Evolutionary conservation across 2,113 vertebrate species (phyloP), one percentile per base, ranked within the genome.

Genomic region (Caloenas nicobarica): DNA sequence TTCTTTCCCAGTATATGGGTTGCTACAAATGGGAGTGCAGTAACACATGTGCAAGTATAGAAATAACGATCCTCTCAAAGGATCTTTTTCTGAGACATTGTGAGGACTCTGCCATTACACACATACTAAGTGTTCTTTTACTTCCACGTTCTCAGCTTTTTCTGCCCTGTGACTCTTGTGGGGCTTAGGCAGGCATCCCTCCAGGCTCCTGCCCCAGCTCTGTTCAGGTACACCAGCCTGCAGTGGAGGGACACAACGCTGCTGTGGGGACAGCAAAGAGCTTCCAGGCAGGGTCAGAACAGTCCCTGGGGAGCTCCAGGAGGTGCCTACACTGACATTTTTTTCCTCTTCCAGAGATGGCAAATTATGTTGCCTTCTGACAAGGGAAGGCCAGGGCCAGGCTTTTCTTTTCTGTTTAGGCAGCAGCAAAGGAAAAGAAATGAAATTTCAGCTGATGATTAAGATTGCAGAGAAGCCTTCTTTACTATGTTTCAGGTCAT

Each of bases 361-460:
- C 14, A 70, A 81, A 38, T 92, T 58, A 31, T 64, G 26, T 34
- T 89, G 19, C 38, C 57, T 79, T 84, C 48, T 81, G 48, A 93
- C 42, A 15, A 86, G 13, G 13, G 9, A 83, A 74, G 13, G 42
- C 44, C 64, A 89, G 77, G 86, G 25, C 24, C 1, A 1, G 22
- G 40, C 36, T 91, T 91, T 86, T 81, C 36, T 91, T 91, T 86
- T 81, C 80, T 70, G 17, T 82, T 74, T 64, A 89, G 44, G 14
- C 65, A 91, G 85, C 61, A 87, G 66, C 73, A 92, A 94, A 86
- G 31, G n/a, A 78, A 83, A 77, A 83, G 7, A 77, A 79, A 85
- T 54, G 1, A 78, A 93, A 93, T 54, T 88, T 60, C 72, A 86
- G 40, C 76, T 92, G 68, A 73, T n/a, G 70, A n/a, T 81, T 60